Conservation (phyloP, 2,797 vertebrate species). For the Rhynchonycteris naso region DNA sequence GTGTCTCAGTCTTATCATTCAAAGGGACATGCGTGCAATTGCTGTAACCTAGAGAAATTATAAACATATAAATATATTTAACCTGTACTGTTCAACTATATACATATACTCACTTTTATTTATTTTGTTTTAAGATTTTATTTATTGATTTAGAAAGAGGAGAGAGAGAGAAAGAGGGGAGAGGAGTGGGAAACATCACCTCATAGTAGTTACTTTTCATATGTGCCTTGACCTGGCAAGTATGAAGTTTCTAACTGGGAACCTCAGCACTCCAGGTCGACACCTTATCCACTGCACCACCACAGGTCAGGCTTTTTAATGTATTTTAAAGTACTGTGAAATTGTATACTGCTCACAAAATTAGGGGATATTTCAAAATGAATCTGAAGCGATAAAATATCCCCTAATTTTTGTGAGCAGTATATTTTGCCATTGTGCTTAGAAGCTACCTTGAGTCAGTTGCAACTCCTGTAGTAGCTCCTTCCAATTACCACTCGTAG, state of each 20-base stretch:
- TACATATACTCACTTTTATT: not conserved
- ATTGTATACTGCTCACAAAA: not conserved
- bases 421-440: not conserved
- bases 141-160: too few species aligned
- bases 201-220: too few species aligned
- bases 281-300: too few species aligned
- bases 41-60: not conserved
- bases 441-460: not conserved
- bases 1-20: not conserved
- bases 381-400: too few species aligned
- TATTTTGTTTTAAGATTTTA: too few species aligned
- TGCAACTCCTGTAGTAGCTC: not conserved
- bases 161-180: too few species aligned
- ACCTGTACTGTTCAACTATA: not conserved
- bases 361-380: too few species aligned
- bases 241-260: too few species aligned
- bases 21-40: not conserved
- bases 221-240: too few species aligned
- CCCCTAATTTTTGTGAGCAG: too few species aligned
- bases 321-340: constrained; percentile 4
- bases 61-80: not conserved
- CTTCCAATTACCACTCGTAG: not conserved
- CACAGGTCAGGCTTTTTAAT: not conserved
- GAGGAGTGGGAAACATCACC: too few species aligned
- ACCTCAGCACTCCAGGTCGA: too few species aligned